Base-by-base conservation (phyloP, 1,140 invertebrate genomes). In the Drosophila azteca region DNA sequence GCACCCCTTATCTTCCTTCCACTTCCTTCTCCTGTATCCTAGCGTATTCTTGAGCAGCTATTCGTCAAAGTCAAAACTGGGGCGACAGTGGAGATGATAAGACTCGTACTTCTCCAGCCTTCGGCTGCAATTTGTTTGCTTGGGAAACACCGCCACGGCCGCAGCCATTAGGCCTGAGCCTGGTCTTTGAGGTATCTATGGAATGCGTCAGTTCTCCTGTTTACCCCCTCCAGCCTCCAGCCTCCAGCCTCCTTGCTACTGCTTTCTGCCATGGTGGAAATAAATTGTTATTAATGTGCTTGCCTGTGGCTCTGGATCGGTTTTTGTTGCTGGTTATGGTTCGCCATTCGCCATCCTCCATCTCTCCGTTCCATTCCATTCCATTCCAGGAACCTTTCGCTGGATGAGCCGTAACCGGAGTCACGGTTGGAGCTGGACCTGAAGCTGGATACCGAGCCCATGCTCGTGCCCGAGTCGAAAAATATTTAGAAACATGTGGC, bases 201-300 rank as follows among this genome's bases (percentile, higher is more conserved):
- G 81, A 68, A 70, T 85, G 67, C 62, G 45, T 20, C 17, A 20
- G 17, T 20, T 20, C 17, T 20, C 17, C 17, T 20, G 17, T 1
- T 20, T 20, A 20, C 17, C 1, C 17, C 17, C 17, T 20, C n/a
- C n/a, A n/a, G n/a, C n/a, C n/a, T n/a, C n/a, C n/a, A n/a, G n/a
- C n/a, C n/a, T n/a, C n/a, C n/a, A n/a, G n/a, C 17, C 17, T 20
- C 17, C 17, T 20, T 20, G 17, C 35, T 39, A 4, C 35, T 11
- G 20, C 39, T 50, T 45, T 54, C 59, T 74, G 62, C 60, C 55
- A 79, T 48, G 68, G 61, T 63, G 79, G 79, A 88, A 89, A 88
- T 88, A 88, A 88, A 88, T 88, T 88, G 79, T 88, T 88, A 88
- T 88, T 88, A 88, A 88, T 88, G 83, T 71, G 65, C 68, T 73